Conservation (phyloP, 2,113 vertebrate genomes). For the Mionectes macconnelli region DNA sequence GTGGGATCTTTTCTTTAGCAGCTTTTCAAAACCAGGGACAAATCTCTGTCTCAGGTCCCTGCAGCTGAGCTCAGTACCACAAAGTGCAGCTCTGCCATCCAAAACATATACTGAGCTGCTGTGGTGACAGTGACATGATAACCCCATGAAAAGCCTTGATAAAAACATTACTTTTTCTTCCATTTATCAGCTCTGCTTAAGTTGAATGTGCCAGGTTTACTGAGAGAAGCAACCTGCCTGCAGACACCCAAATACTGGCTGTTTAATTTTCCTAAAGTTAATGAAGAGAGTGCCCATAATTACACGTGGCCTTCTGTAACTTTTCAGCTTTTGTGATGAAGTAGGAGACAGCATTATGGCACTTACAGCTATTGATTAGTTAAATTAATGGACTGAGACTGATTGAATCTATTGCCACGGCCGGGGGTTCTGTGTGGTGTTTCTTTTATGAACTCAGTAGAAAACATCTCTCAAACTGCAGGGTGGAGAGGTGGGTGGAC, state of each 20-base stretch:
- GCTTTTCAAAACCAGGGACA: not conserved
- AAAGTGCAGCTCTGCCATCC: not conserved
- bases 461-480: not conserved
- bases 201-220: not conserved
- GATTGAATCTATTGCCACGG: conserved; percentile 15
- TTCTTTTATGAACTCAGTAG: not conserved
- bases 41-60: not conserved
- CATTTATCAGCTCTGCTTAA: not conserved
- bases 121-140: not conserved
- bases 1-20: not conserved
- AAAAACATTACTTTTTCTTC: not conserved
- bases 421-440: not conserved
- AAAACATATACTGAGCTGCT: not conserved
- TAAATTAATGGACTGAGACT: conserved; percentile 59
- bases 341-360: conserved; percentile 12
- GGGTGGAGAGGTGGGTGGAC: not conserved
- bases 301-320: not conserved
- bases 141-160: not conserved
- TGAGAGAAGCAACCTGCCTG: not conserved
- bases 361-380: conserved; percentile 63
- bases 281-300: conserved; percentile 17
- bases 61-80: not conserved
- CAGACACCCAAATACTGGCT: not conserved
- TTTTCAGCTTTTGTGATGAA: conserved; percentile 5
- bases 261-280: conserved; percentile 46